phyloP scores from a whole-genome alignment of 2,888 invertebrate species.

The Phasia obesa region DNA sequence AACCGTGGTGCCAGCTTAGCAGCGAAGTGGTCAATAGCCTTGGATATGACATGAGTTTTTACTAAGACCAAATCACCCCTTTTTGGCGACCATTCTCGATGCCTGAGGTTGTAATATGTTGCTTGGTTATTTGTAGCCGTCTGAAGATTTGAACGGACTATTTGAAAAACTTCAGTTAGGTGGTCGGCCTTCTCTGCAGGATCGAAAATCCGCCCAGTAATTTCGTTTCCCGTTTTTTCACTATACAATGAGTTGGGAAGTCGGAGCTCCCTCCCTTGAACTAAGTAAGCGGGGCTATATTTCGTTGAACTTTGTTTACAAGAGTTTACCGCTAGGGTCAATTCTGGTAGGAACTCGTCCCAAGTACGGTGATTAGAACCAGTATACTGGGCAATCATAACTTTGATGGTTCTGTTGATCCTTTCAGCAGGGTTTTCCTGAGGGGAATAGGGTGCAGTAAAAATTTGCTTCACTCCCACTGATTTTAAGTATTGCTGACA shows the following conservation, averaged over 20 bases:
- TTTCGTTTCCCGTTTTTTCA: too few species aligned
- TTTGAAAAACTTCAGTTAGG: too few species aligned
- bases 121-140: neutral
- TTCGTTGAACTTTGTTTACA: conserved; percentile 20
- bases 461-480: too few species aligned
- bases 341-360: conserved; percentile 6
- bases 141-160: too few species aligned
- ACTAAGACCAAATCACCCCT: neutral
- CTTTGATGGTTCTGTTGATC: conserved; percentile 8
- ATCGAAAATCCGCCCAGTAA: too few species aligned
- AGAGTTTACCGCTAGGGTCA: too few species aligned
- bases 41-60: conserved; percentile 4
- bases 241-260: conserved; percentile 3
- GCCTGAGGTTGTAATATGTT: too few species aligned
- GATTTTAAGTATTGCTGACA: conserved; percentile 3
- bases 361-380: neutral
- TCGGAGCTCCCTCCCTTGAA: too few species aligned
- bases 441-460: too few species aligned
- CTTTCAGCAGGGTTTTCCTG: too few species aligned
- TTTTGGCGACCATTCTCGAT: too few species aligned
- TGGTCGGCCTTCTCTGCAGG: too few species aligned
- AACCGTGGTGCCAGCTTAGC: conserved; percentile 20
- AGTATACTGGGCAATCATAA: conserved; percentile 37
- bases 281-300: conserved; percentile 12
- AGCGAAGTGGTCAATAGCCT: conserved; percentile 25